Conservation (phyloP, 2,888 invertebrate genomes). For the Rhaphigaster nebulosa region DNA sequence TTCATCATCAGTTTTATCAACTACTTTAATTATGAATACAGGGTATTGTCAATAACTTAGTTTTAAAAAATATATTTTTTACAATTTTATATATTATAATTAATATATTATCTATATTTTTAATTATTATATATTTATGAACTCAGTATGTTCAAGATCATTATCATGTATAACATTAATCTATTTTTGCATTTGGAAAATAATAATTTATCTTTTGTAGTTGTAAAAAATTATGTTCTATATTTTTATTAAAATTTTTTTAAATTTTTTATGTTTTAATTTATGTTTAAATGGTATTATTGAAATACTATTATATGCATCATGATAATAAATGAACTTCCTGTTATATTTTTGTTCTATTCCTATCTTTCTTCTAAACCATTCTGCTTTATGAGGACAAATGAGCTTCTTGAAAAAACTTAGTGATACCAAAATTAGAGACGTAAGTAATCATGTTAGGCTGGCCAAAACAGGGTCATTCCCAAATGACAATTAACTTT, state of each 20-base stretch:
- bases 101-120: slow-evolving; percentile 47
- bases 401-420: background rate
- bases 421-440: no score
- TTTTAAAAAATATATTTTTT: slow-evolving; percentile 46
- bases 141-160: slow-evolving; percentile 17
- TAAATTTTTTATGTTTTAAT: background rate
- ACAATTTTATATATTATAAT: slow-evolving; percentile 40
- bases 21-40: slow-evolving; percentile 28
- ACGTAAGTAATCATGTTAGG: no score
- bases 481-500: no score
- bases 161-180: slow-evolving; percentile 14
- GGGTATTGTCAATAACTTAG: slow-evolving; percentile 46
- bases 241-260: background rate
- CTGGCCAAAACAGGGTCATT: no score
- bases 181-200: slow-evolving; percentile 23
- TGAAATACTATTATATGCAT: background rate
- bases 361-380: background rate
- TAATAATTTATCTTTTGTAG: slow-evolving; percentile 23
- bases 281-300: background rate
- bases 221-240: background rate
- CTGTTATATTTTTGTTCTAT: background rate
- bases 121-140: slow-evolving; percentile 40
- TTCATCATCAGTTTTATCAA: background rate
- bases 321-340: slow-evolving; percentile 21
- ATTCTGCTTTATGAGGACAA: background rate